phyloP scores from a whole-genome alignment of 2,888 invertebrate genomes.

The Lobophora halterata region DNA sequence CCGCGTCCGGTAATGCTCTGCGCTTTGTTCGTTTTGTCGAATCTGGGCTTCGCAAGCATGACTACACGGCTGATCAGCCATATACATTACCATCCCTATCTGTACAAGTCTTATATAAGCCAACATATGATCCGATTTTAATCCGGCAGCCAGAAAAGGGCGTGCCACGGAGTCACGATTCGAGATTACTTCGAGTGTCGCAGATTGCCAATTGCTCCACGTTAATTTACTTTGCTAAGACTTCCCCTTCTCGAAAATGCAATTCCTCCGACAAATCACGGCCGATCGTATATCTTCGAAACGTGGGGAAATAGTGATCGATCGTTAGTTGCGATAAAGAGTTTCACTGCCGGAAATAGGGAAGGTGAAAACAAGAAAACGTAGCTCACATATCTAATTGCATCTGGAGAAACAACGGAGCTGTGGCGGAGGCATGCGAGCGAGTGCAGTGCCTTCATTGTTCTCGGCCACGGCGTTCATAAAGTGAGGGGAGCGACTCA shows the following conservation, averaged over 20 bases:
- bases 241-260: slow-evolving; percentile 42
- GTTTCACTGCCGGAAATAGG: slow-evolving; percentile 48
- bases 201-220: slow-evolving; percentile 42
- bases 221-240: slow-evolving; percentile 40
- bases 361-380: slow-evolving; percentile 55
- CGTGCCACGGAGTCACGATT: slow-evolving; percentile 38
- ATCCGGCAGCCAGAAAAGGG: slow-evolving; percentile 38
- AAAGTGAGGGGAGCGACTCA: slow-evolving; percentile 16
- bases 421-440: slow-evolving; percentile 42
- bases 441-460: slow-evolving; percentile 46
- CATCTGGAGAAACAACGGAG: slow-evolving; percentile 48
- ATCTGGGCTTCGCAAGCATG: slow-evolving; percentile 35
- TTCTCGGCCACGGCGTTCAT: slow-evolving; percentile 40
- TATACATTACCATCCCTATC: slow-evolving; percentile 18
- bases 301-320: slow-evolving; percentile 49
- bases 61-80: slow-evolving; percentile 38
- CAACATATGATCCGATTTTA: slow-evolving; percentile 36
- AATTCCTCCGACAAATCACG: slow-evolving; percentile 47
- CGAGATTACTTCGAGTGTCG: slow-evolving; percentile 37
- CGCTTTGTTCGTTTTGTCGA: slow-evolving; percentile 38
- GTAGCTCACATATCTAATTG: slow-evolving; percentile 55
- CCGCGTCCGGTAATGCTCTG: slow-evolving; percentile 23
- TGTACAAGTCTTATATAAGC: slow-evolving; percentile 22
- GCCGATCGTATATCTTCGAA: slow-evolving; percentile 35
- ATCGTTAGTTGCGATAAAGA: slow-evolving; percentile 50